A percentile compares a stretch with the other conserved stretches of the same genome.
Evolutionary conservation across 2,113 vertebrate species (phyloP).

Genomic region (Todiramphus chloris): DNA sequence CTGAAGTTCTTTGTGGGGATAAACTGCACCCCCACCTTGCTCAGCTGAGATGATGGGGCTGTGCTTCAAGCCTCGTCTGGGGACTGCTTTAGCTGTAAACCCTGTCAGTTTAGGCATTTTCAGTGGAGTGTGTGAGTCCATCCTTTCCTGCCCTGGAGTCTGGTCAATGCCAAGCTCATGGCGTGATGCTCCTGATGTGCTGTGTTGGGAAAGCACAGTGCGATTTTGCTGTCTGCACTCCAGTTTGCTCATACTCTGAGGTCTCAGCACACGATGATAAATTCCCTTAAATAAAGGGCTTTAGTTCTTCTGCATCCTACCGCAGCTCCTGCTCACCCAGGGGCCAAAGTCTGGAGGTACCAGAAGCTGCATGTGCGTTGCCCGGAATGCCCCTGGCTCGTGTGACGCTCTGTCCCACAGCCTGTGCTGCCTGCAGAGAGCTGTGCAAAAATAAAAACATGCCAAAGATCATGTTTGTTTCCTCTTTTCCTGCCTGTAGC

Average conservation of each 20-base stretch:
- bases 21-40: no score
- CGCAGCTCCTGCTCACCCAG: not conserved
- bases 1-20: no score
- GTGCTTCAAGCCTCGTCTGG: no score
- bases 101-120: no score
- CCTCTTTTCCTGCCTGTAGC: not conserved
- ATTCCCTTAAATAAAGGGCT: not conserved
- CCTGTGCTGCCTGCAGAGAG: not conserved
- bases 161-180: no score
- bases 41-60: no score
- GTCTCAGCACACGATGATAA: not conserved
- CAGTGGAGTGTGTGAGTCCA: no score
- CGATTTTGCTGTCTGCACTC: not conserved
- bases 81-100: no score
- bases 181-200: not conserved
- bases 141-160: no score
- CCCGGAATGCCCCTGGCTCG: rapidly evolving
- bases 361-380: not conserved
- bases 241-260: not conserved
- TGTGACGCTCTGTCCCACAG: not conserved
- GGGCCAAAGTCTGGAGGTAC: rapidly evolving
- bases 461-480: rapidly evolving
- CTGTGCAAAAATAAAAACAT: not conserved
- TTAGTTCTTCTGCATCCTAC: not conserved
- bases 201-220: rapidly evolving